phyloP scores from a whole-genome alignment of 2,797 vertebrate genomes.

The Pyrrhura leucotis region DNA sequence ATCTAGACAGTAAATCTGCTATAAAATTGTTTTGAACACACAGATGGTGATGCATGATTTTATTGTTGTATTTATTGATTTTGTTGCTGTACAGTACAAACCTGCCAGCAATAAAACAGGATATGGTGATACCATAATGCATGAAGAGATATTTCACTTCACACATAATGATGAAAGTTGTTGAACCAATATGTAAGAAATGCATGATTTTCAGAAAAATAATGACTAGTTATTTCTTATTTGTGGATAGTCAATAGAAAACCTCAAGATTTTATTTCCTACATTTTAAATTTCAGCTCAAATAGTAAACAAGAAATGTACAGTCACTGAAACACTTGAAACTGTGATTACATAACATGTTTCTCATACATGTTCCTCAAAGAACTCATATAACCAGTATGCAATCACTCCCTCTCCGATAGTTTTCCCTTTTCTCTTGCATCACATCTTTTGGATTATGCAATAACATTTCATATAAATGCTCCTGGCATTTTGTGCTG shows the following conservation, averaged over 20 bases:
- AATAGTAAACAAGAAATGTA: neutral
- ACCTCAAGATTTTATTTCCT: neutral
- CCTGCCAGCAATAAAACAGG: neutral
- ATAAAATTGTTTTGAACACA: neutral
- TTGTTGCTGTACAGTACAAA: constrained; percentile 4
- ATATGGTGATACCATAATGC: neutral
- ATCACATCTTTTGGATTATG: neutral
- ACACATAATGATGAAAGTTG: neutral
- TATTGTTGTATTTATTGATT: constrained; percentile 42
- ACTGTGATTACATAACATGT: neutral
- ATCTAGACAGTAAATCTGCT: neutral
- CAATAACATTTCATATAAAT: neutral
- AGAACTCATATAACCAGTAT: neutral
- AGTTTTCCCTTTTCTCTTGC: neutral
- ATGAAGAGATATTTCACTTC: neutral
- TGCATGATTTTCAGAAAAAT: neutral
- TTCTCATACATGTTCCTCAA: neutral
- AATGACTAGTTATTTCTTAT: neutral
- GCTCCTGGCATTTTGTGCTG: neutral
- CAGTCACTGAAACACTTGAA: neutral
- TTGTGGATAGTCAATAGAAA: neutral
- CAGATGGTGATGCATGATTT: constrained; percentile 18
- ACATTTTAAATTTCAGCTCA: neutral
- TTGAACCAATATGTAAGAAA: neutral
- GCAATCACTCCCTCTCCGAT: neutral